Base-by-base conservation (phyloP, 64 coral and sea anemone genomes). In the Pocillopora verrucosa region DNA sequence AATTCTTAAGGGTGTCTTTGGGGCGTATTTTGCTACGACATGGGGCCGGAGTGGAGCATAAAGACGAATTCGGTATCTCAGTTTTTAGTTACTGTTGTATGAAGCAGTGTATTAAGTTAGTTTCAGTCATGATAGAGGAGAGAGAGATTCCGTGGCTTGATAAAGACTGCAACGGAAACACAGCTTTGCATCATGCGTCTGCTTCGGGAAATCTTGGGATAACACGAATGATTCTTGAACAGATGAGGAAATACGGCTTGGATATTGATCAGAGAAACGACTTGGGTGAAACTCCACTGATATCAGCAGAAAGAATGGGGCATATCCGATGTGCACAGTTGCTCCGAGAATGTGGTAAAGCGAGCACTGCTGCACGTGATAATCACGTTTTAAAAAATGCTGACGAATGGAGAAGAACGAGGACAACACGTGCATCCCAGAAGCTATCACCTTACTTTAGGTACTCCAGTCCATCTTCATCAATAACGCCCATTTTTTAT, bases 61-160 rank as follows among this genome's bases (percentile, higher is more conserved):
- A 87, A 56, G 75, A 85, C 61, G 24, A 65, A 51, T 62, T 57
- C 14, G 90, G 90, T 13, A 57, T 74, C 35, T 82, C 90, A 69
- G 81, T 73, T 13, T 87, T 92, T 51, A 78, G 34, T 79, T 78
- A 92, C 60, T 82, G 82, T 15, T 86, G 80, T 26, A 65, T 70
- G 26, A 92, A 92, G 5, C 73, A 92, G 36, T 73, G 74, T 1
- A 9, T 56, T 20, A 83, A 26, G 75, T 70, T 92, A 59, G 90
- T 86, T 9, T n/a, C 25, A 30, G 10, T 76, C 14, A 76, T 92
- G 56, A 75, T 92, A 34, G 1, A 76, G 11, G 82, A 92, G 24
- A 85, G 90, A 63, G 82, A 92, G 15, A 84, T 92, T 13, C 3
- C 61, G n/a, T 87, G 67, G 59, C 65, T 92, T 16, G 90, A 92